Evolutionary conservation across 2,888 invertebrate species (phyloP), one percentile per base, ranked within the genome.

Genomic region (Drosophila diplacantha): DNA sequence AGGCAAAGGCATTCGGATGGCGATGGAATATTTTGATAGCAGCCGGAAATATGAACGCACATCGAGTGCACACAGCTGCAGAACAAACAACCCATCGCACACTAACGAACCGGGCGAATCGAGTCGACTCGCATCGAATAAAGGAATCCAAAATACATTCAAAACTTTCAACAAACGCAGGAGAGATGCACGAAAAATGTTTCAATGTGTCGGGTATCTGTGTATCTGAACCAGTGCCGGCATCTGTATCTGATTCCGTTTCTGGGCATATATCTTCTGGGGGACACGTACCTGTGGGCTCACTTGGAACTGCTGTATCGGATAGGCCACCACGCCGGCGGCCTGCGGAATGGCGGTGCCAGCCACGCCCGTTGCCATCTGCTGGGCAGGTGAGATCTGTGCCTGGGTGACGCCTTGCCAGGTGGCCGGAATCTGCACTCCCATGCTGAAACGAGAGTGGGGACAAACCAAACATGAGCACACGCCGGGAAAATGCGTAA

Each of bases 241-340:
- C 52, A 44, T 63, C 47, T 47, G 44, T 44, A 24, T 58, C 41
- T 37, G 49, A 57, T 35, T 37, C 29, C 43, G 41, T 47, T 26
- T 56, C 43, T 46, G 64, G 24, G 57, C 51, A 52, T 53, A 35
- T 50, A 32, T 39, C 37, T 44, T n/a, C n/a, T 49, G 49, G 56
- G 52, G 2, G 44, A 64, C 69, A 84, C 87, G 76, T 88, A 89
- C 89, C 89, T 89, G 89, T 79, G 89, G 89, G 87, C 89, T 89
- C 82, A 95, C 96, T 92, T 96, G 96, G 90, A 96, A 96, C 89
- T 96, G 96, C 90, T 96, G 96, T 89, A 96, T 95, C 55, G 96
- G 96, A 88, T 96, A 96, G 87, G 94, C 94, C 88, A 96, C 93
- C 89, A 96, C 93, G 68, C 94, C 94, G 20, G 93, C 93, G 73